A percentile compares a stretch with the other conserved stretches of the same genome.
phyloP scores from a whole-genome alignment of 2,113 vertebrate genomes.

The human region DNA sequence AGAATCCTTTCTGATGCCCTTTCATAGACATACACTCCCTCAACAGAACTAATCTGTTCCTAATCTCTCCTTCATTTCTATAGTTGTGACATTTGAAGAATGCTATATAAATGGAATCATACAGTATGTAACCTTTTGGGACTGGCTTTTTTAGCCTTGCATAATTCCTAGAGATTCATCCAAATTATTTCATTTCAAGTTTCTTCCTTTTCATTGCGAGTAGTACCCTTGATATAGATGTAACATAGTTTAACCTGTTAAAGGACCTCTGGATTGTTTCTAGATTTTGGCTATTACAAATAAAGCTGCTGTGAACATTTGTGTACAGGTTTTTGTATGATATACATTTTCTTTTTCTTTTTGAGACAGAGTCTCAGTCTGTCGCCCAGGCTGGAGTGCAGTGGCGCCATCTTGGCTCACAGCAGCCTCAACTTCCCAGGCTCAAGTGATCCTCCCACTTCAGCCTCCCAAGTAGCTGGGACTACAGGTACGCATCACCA shows the following conservation, averaged over 20 bases:
- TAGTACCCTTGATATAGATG: background rate
- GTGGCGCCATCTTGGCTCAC: too few species aligned
- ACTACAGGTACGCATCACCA: too few species aligned
- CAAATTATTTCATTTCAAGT: background rate
- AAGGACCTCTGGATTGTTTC: background rate
- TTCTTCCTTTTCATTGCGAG: background rate
- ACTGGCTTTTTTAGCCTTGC: background rate
- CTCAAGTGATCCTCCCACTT: too few species aligned
- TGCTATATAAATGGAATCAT: slow-evolving; percentile 16
- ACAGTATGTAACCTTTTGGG: background rate
- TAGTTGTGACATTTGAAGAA: slow-evolving; percentile 38
- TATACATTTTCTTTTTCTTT: background rate
- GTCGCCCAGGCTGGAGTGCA: too few species aligned
- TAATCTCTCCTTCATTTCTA: background rate
- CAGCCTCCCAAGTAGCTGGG: too few species aligned
- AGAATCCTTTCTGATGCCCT: background rate
- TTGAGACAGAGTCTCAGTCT: too few species aligned
- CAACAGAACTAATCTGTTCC: background rate
- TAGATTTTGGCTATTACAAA: background rate
- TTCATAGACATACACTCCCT: background rate
- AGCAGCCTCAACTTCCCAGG: too few species aligned
- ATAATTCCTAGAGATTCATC: background rate
- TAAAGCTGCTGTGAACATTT: background rate
- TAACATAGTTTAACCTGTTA: background rate
- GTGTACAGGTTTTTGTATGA: background rate